phyloP scores from a whole-genome alignment of 2,888 invertebrate genomes.

The Pheosia tremula region DNA sequence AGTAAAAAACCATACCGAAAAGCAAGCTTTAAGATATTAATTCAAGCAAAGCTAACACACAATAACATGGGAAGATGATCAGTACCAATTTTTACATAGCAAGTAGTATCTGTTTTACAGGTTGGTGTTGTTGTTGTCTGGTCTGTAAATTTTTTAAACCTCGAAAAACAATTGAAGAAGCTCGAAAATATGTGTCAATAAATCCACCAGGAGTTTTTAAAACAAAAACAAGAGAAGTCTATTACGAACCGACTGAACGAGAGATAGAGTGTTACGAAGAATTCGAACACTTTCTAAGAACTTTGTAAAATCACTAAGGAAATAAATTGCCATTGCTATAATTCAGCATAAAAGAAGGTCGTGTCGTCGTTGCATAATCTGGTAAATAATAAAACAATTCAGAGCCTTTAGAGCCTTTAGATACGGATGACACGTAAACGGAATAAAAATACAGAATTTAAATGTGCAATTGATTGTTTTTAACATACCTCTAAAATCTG shows the following conservation, averaged over 20 bases:
- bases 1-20: too few relatives aligned
- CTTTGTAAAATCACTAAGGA: conserved; percentile 54
- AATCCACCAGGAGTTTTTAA: conserved; percentile 85
- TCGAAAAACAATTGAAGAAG: conserved; percentile 75
- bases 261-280: conserved; percentile 84
- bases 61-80: too few relatives aligned
- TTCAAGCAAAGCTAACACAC: too few relatives aligned
- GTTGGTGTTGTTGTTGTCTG: conserved; percentile 86
- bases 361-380: neutral
- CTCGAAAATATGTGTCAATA: conserved; percentile 78
- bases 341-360: neutral
- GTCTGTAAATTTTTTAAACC: conserved; percentile 85
- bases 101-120: conserved; percentile 52
- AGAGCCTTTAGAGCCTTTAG: neutral
- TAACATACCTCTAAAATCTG: conserved; percentile 91
- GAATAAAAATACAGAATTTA: too few relatives aligned
- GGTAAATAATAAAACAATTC: neutral
- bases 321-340: neutral
- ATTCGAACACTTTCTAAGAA: conserved; percentile 83
- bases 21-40: too few relatives aligned
- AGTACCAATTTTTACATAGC: neutral
- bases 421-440: too few relatives aligned
- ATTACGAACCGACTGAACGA: conserved; percentile 81
- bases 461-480: neutral
- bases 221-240: conserved; percentile 56